phyloP scores from a whole-genome alignment of 1,140 invertebrate species.

The Littorina saxatilis region DNA sequence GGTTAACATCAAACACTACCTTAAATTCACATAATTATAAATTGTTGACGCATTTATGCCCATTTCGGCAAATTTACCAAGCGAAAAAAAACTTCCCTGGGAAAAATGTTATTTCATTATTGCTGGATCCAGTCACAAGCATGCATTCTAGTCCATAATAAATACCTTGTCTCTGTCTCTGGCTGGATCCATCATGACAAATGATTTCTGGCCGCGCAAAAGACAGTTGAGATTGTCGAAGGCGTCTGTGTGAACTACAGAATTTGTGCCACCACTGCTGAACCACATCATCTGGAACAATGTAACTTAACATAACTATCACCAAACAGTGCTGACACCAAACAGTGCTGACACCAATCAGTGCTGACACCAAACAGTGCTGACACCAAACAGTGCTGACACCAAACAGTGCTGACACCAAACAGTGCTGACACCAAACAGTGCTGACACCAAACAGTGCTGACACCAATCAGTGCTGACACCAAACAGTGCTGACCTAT shows the following conservation, averaged over 20 bases:
- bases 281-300: conserved; percentile 72
- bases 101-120: too few relatives aligned
- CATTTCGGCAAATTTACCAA: too few relatives aligned
- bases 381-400: neutral
- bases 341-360: too few relatives aligned
- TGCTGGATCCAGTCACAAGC: neutral
- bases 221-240: conserved; percentile 75
- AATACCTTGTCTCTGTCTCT: conserved; percentile 67
- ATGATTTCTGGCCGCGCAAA: conserved; percentile 69
- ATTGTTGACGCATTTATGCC: too few relatives aligned
- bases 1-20: too few relatives aligned
- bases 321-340: neutral
- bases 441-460: neutral
- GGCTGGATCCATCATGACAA: conserved; percentile 70
- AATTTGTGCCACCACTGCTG: conserved; percentile 74
- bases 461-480: neutral
- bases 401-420: neutral
- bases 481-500: too few relatives aligned
- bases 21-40: too few relatives aligned
- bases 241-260: conserved; percentile 73
- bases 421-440: too few relatives aligned
- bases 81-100: too few relatives aligned
- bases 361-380: neutral
- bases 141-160: neutral
- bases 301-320: neutral